Evolutionary conservation across 2,797 vertebrate species (phyloP).

Genomic region (Ctenochaetus hawaiiensis): DNA sequence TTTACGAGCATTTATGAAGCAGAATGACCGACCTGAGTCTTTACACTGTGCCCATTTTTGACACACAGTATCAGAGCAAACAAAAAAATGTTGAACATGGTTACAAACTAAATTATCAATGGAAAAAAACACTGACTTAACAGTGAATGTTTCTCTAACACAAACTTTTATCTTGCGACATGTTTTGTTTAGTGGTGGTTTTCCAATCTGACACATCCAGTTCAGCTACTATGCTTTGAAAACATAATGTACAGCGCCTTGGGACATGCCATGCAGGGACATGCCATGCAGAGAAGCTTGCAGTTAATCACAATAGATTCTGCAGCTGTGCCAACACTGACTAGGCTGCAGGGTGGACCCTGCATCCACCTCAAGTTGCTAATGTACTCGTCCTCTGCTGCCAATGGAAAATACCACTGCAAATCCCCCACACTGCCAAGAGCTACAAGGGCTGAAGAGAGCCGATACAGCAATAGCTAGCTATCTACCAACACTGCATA

Average conservation of each 20-base stretch:
- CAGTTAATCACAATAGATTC: conserved; percentile 52
- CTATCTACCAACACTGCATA: conserved; percentile 17
- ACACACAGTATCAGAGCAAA: conserved; percentile 35
- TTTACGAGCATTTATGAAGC: conserved; percentile 29
- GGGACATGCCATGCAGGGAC: conserved; percentile 5
- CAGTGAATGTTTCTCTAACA: conserved; percentile 16
- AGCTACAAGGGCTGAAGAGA: conserved; percentile 34
- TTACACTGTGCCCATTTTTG: conserved; percentile 32
- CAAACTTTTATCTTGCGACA: neutral
- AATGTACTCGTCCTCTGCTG: conserved; percentile 28
- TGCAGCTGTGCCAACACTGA: conserved; percentile 52
- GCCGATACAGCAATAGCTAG: conserved; percentile 26
- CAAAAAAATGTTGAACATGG: neutral
- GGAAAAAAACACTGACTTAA: neutral
- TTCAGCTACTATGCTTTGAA: conserved; percentile 21
- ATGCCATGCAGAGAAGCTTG: conserved; percentile 40
- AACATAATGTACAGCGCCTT: neutral
- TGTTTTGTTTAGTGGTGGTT: neutral
- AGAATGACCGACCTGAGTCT: conserved; percentile 34
- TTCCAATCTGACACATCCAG: neutral
- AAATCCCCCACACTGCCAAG: conserved; percentile 60
- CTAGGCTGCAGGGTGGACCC: conserved; percentile 34
- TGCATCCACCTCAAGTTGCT: conserved; percentile 47
- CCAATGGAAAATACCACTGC: conserved; percentile 75
- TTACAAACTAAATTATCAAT: conserved; percentile 24